Percentiles rank a stretch among this genome's conserved stretches.
phyloP scores from a whole-genome alignment of 2,888 invertebrate species.

The Agrotis exclamationis region DNA sequence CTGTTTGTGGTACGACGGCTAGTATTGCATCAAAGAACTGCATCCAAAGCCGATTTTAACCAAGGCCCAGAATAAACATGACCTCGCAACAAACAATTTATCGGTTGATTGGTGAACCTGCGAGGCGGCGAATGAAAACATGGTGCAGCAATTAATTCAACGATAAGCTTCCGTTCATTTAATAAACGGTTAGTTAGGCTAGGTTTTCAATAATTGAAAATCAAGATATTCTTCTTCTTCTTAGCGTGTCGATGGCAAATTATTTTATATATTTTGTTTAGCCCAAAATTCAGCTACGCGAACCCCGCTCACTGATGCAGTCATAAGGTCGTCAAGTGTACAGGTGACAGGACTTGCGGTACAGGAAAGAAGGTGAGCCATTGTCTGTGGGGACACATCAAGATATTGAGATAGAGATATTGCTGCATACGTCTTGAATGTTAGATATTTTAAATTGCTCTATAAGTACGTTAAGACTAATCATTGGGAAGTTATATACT shows the following conservation, averaged over 20 bases:
- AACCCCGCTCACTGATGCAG: too few species aligned
- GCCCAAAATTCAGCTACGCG: too few species aligned
- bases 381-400: too few species aligned
- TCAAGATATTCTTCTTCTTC: too few species aligned
- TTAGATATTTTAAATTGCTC: neutral
- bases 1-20: too few species aligned
- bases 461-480: neutral
- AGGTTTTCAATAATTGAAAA: neutral
- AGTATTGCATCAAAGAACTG: neutral
- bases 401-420: neutral
- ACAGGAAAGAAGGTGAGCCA: too few species aligned
- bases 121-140: neutral
- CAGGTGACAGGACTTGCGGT: too few species aligned
- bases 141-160: neutral
- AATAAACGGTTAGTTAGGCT: neutral
- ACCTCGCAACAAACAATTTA: neutral
- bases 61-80: conserved; percentile 5
- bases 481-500: too few species aligned
- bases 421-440: neutral
- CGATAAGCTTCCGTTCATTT: neutral
- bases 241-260: too few species aligned
- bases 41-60: neutral
- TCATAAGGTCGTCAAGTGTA: too few species aligned
- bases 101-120: neutral
- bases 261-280: too few species aligned